phyloP scores from a whole-genome alignment of 2,888 invertebrate species.

The Drosophila helvetica region DNA sequence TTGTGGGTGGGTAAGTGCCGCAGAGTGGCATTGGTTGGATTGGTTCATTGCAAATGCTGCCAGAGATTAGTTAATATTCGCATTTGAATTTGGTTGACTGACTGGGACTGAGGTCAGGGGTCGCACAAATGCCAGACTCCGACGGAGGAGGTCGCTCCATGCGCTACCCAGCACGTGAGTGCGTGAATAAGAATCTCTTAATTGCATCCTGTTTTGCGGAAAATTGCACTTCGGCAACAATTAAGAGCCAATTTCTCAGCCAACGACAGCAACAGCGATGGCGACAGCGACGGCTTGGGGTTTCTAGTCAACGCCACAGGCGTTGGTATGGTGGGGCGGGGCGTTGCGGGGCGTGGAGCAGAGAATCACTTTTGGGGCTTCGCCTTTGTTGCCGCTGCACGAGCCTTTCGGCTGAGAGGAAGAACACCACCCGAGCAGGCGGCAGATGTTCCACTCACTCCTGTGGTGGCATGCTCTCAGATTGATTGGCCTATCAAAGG shows the following conservation, averaged over 20 bases:
- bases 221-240: conserved; percentile 70
- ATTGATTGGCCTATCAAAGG: not conserved
- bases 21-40: conserved; percentile 59
- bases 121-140: no score
- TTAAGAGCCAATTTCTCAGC: conserved; percentile 71
- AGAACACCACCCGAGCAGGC: not conserved
- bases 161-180: conserved; percentile 4
- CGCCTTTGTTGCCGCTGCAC: conserved; percentile 61
- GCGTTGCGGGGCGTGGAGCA: not conserved
- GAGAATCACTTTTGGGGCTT: conserved; percentile 39
- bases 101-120: conserved; percentile 15
- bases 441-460: not conserved
- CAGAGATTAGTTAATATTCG: conserved; percentile 73
- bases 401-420: conserved; percentile 1
- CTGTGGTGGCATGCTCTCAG: not conserved
- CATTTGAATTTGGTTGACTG: conserved; percentile 54
- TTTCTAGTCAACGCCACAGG: conserved; percentile 66
- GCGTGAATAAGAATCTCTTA: conserved; percentile 59
- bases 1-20: conserved; percentile 27
- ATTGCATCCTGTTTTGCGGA: conserved; percentile 75
- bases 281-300: conserved; percentile 33
- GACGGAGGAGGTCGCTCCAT: not conserved
- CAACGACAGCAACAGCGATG: no score
- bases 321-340: no score
- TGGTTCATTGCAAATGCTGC: conserved; percentile 54